Base-by-base conservation (phyloP, 2,113 vertebrate species). In the Columba livia region DNA sequence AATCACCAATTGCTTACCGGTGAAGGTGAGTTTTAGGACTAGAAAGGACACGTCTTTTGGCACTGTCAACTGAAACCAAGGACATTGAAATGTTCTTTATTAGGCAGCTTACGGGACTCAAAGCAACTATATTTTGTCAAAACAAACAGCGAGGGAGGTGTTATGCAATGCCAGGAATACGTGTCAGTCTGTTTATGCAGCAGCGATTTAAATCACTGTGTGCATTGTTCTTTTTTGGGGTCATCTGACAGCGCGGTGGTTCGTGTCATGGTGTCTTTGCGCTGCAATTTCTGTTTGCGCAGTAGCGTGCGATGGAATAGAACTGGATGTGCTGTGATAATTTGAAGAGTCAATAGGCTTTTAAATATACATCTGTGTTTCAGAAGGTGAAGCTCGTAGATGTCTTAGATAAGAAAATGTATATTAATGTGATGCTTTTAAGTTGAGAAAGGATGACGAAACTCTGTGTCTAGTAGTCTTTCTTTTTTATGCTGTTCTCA, bases 131-230 rank as follows among this genome's bases (percentile, higher is more conserved):
- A 32, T 88, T 96, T 90, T 82, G 75, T 75, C 34, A 23, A 86
- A 95, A 74, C 75, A 94, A 80, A 40, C 67, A 84, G 90, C 79
- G 12, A 0, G n/a, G 42, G 77, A 74, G 38, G 56, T 61, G 15
- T 92, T 95, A 34, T 15, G 79, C 88, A 95, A 92, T 94, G 82
- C 15, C 80, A 86, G 86, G 32, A 86, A 58, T 93, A 31, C 9
- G 6, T 85, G 72, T 50, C 82, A 38, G 40, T 38, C 70, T 91
- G 71, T 95, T 95, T 93, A 66, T 92, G 72, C 67, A 95, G 90
- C 88, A 92, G 92, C 85, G 88, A 9, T 67, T 66, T 32, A 70
- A 97, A 95, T 93, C 93, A 88, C 69, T 88, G 51, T 14, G n/a
- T 70, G 64, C 24, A 10, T 62, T 91, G 36, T 93, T 87, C 53